phyloP scores from a whole-genome alignment of 2,888 invertebrate genomes.

The Lasioglossum pauxillum region DNA sequence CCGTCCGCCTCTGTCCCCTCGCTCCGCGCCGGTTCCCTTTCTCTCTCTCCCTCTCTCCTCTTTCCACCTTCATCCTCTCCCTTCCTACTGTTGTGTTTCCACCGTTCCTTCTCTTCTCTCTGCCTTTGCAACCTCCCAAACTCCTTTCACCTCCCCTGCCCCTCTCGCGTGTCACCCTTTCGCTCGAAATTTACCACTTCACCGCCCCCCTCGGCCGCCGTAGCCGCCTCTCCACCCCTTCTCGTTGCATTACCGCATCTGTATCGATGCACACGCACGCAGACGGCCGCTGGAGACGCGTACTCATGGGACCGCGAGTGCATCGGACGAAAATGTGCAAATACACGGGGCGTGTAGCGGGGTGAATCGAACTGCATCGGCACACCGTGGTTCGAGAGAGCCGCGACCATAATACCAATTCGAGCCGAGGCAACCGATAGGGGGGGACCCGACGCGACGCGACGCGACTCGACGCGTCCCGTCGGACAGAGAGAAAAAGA shows the following conservation, averaged over 20 bases:
- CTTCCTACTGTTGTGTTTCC: neutral
- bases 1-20: slow-evolving; percentile 9
- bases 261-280: slow-evolving; percentile 37
- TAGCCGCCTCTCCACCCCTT: neutral
- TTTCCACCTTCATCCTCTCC: slow-evolving; percentile 9
- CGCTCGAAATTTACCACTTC: slow-evolving; percentile 59
- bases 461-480: neutral
- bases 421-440: slow-evolving; percentile 50
- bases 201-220: slow-evolving; percentile 18
- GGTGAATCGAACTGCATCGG: slow-evolving; percentile 56
- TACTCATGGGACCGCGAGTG: slow-evolving; percentile 31
- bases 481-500: neutral
- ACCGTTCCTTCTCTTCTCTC: slow-evolving; percentile 9
- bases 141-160: slow-evolving; percentile 15
- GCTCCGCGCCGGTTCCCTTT: slow-evolving; percentile 3
- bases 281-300: slow-evolving; percentile 1
- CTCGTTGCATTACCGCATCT: slow-evolving; percentile 60
- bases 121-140: slow-evolving; percentile 29
- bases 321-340: slow-evolving; percentile 13
- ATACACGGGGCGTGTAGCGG: slow-evolving; percentile 11
- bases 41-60: slow-evolving; percentile 14
- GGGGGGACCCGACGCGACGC: neutral
- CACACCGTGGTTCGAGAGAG: slow-evolving; percentile 45
- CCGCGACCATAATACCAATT: slow-evolving; percentile 67
- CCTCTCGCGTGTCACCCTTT: slow-evolving; percentile 34